Base-by-base conservation (phyloP, 2,797 vertebrate genomes). In the Notoglanidium macrostoma region DNA sequence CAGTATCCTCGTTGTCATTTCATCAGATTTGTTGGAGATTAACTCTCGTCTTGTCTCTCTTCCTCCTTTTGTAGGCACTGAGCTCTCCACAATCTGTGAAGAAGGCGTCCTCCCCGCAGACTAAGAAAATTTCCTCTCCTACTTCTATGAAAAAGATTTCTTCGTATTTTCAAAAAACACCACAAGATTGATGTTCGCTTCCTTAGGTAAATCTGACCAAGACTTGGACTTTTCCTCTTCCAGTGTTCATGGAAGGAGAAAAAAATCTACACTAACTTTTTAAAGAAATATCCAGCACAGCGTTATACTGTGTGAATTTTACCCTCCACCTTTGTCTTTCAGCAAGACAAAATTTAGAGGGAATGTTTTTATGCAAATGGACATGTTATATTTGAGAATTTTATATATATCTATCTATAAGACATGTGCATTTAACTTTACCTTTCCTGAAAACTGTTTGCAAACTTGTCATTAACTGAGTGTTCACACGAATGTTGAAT, bases 121-220 rank as follows among this genome's bases (percentile, higher is more conserved):
- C 83, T 19, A 91, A 97, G 95, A 90, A 91, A 89, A 84, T 91
- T 80, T 89, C 91, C 74, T 95, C 96, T 15, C 96, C 96, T 21
- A 93, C 92, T 86, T 95, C 93, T 88, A 97, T 96, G 95, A 97
- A 97, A 94, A 99, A 99, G 94, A 99, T 99, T 92, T 98, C 97
- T 76, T 95, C 95, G 0, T 99, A 98, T 92, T 99, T 99, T 89
- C 93, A 93, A 9, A 97, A 94, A 93, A 96, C 93, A 74, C 91
- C 88, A 92, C 85, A 94, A 92, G 93, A 96, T 80, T 96, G 93
- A 96, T 5, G 32, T 72, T 49, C 3, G 23, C 9, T 17, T 65
- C 21, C 8, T 65, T 46, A 11, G 54, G 29, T 0, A 49, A 23
- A 55, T 67, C 54, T 63, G 19, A n/a, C 40, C 67, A 51, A 17